Base-by-base conservation (phyloP, 2,797 vertebrate genomes). In the Podarcis lilfordi region DNA sequence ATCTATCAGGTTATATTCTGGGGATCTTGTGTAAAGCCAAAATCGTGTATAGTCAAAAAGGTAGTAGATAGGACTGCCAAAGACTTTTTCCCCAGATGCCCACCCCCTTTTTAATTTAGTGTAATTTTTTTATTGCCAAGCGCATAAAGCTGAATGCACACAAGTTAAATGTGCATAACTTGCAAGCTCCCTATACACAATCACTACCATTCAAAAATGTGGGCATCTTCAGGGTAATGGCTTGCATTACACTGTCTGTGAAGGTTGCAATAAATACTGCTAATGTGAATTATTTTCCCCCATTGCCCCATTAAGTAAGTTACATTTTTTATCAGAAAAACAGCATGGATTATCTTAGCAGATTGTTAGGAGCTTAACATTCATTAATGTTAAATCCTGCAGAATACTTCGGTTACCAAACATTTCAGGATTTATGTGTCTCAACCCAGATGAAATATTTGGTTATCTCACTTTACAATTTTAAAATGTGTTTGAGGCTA, bases 401-500 rank as follows among this genome's bases (percentile, higher is more conserved):
- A 78, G 9, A 78, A 50, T 7, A 45, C 15, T 77, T 32, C 9
- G 21, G 37, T 40, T 72, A n/a, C 6, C 32, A 72, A 35, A 35
- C 71, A 72, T 35, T 72, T 2, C 71, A 32, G 71, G 71, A 72
- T 35, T 35, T 35, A 35, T 72, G 15, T 61, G 9, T 15, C 25
- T 79, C 43, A n/a, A 27, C 10, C 15, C 11, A 79, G 5, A 79
- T 45, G 45, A 17, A 27, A 55, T 50, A 55, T 79, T 43, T 5
- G 25, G 43, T 29, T 79, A 17, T 55, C 77, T 37, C 66, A n/a
- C 68, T 43, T 50, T 83, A n/a, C 23, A 84, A n/a, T 55, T 27
- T 80, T 1, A 32, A 90, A 61, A 91, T 90, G 45, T 84, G 78
- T 93, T 86, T 92, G 91, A 91, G 81, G 72, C 0, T 0, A 92